These are phyloP conservation scores for Pollachius pollachius DNA, from an alignment of 2,113 vertebrate species.

Conservation along the genomic window DNA sequence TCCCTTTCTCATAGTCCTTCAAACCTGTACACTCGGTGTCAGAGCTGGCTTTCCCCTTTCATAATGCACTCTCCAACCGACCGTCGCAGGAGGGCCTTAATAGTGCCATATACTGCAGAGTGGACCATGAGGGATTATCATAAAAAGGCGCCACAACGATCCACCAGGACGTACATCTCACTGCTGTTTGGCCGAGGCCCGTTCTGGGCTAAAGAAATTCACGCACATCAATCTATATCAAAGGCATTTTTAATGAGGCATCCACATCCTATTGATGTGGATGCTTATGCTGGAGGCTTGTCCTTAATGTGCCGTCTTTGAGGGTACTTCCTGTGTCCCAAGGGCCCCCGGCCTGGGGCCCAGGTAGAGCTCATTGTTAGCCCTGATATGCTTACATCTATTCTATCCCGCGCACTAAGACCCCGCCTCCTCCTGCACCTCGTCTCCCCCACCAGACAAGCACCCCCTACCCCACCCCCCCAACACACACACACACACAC, in stretches of 20 bases:
- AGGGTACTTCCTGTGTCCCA: constrained; percentile 20
- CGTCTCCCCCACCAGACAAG: neutral
- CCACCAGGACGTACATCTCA: too few relatives aligned
- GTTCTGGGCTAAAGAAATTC: neutral
- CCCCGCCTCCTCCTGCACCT: neutral
- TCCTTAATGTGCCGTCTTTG: constrained; percentile 4
- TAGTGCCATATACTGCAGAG: too few relatives aligned
- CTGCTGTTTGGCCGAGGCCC: too few relatives aligned
- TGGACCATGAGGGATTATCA: too few relatives aligned
- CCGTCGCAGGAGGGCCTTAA: too few relatives aligned
- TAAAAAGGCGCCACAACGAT: too few relatives aligned
- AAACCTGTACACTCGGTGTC: too few relatives aligned
- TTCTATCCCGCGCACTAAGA: neutral
- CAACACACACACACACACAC: neutral
- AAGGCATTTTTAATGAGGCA: constrained; percentile 42
- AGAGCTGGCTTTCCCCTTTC: too few relatives aligned
- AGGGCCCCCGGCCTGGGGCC: constrained; percentile 10
- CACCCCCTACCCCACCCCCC: constrained; percentile 9
- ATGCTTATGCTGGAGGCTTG: constrained; percentile 18
- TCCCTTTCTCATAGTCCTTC: too few relatives aligned
- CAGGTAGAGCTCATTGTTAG: constrained; percentile 31
- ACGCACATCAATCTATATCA: constrained; percentile 48
- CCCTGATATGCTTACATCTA: constrained; percentile 39
- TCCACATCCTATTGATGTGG: constrained; percentile 27
- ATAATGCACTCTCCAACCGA: too few relatives aligned